These are phyloP conservation scores for Hippotragus niger DNA, from an alignment of 2,113 vertebrate species.

Conservation along the genomic window DNA sequence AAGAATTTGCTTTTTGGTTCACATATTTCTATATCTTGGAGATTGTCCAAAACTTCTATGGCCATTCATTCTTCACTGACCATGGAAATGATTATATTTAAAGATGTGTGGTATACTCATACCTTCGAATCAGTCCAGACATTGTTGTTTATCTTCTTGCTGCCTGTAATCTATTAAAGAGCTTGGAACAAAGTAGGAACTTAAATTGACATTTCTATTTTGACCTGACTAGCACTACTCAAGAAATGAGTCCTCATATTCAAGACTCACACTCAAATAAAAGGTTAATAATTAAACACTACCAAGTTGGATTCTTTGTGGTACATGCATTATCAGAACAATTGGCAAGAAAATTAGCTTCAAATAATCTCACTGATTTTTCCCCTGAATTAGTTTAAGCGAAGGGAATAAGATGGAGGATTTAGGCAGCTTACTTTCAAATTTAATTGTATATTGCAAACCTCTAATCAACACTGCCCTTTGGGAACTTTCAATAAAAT, in stretches of 20 bases:
- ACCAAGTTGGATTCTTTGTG: not conserved
- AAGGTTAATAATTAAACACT: not conserved
- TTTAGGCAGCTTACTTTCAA: not conserved
- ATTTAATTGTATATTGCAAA: not conserved
- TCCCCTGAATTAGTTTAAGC: not conserved
- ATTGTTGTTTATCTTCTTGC: not conserved
- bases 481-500: not conserved
- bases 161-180: not conserved
- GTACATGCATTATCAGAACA: not conserved
- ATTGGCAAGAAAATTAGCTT: not conserved
- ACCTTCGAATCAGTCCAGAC: not conserved
- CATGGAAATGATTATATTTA: not conserved
- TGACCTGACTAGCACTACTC: not conserved
- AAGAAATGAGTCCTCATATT: not conserved
- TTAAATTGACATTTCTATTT: not conserved
- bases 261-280: not conserved
- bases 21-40: not conserved
- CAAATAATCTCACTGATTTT: not conserved
- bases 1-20: not conserved
- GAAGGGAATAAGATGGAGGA: accelerated
- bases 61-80: not conserved
- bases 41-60: not conserved
- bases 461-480: not conserved
- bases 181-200: not conserved
- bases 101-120: not conserved